Percentiles rank a stretch among this genome's conserved stretches.
Conservation (phyloP, 2,113 vertebrate genomes). For the Muntiacus muntjak region DNA sequence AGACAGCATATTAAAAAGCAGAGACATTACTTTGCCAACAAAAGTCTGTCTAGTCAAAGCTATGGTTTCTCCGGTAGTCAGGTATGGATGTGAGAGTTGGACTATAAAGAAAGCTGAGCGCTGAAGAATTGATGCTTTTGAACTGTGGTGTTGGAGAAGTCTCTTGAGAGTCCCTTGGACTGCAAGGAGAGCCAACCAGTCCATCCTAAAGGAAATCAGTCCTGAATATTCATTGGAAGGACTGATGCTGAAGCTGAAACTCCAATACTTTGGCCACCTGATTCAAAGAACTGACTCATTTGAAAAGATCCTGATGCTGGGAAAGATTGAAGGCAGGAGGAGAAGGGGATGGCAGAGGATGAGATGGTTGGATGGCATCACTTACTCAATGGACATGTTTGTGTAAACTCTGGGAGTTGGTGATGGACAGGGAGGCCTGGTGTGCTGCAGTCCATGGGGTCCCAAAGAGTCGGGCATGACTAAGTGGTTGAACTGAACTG, state of each 20-base stretch:
- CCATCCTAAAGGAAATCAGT: background rate
- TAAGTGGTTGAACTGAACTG: background rate
- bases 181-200: background rate
- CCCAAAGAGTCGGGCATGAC: background rate
- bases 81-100: background rate
- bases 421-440: background rate
- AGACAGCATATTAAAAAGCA: background rate
- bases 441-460: background rate
- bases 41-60: background rate
- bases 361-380: background rate
- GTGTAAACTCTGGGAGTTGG: background rate
- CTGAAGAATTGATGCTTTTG: background rate
- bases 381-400: background rate
- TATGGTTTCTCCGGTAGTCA: background rate
- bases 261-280: background rate
- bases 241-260: background rate
- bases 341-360: background rate
- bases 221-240: background rate
- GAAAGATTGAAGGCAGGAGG: background rate
- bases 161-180: background rate
- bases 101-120: background rate
- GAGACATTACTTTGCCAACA: background rate
- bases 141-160: background rate
- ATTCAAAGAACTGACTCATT: background rate
- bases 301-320: background rate